Base-by-base conservation (phyloP, 1,140 invertebrate species). In the Hyles euphorbiae region DNA sequence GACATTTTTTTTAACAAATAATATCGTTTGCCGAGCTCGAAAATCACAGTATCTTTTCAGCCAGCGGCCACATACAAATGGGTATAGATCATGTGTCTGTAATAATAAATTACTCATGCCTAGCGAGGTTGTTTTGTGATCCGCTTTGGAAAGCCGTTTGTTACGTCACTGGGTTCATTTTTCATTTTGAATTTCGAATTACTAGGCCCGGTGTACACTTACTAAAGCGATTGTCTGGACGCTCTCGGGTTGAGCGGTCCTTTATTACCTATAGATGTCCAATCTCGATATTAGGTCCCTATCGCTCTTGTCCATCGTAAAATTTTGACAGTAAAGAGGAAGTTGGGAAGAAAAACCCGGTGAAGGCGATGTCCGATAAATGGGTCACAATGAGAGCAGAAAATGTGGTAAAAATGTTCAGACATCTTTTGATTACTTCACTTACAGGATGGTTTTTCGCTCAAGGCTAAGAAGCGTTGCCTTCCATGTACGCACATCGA, bases 111-210 rank as follows among this genome's bases (percentile, higher is more conserved):
- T 40, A 36, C 34, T n/a, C 4, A n/a, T 9, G 10, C 34, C 12
- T 9, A 34, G 11, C 52, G 52, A 36, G 3, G 5, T 53, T 53
- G 6, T 43, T 36, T 8, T n/a, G n/a, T 10, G 34, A 4, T 11
- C 10, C 34, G 34, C n/a, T 40, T 53, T 12, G 52, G 34, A 53
- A 53, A 53, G n/a, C 36, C 52, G 36, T 53, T 53, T 53, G 34
- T 53, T 53, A 36, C 11, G 52, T 22, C 10, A 10, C 8, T 34
- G 40, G 6, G 10, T 11, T 36, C 52, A 12, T 53, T 53, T 53
- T 53, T 53, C 9, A 53, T 11, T 43, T 10, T 40, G 36, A 43
- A 10, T n/a, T 40, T 53, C 34, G 32, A 22, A 3, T 51, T 36
- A 53, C 40, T 36, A 8, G 5, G 40, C 11, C 33, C 48, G 33